These are phyloP conservation scores for Harpagus bidentatus DNA, from an alignment of 2,113 vertebrate genomes.

Conservation along the genomic window DNA sequence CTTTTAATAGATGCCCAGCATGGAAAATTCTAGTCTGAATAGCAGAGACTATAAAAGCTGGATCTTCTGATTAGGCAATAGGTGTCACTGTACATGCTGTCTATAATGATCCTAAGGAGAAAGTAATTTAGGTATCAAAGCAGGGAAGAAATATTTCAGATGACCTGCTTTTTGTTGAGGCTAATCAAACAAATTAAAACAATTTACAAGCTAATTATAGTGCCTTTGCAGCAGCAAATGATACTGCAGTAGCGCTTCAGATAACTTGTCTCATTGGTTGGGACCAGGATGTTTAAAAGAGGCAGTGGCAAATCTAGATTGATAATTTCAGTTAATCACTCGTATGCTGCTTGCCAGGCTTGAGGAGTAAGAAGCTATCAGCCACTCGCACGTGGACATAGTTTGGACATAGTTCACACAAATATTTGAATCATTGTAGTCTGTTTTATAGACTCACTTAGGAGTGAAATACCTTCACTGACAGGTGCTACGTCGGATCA, in stretches of 20 bases:
- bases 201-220: not conserved
- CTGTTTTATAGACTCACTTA: not conserved
- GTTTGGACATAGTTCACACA: not conserved
- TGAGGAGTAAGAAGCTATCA: not conserved
- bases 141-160: slow-evolving; percentile 22
- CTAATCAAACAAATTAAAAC: slow-evolving; percentile 34
- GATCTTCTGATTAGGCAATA: not conserved
- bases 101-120: not conserved
- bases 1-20: not conserved
- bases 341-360: not conserved
- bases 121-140: slow-evolving; percentile 37
- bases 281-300: not conserved
- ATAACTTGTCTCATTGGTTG: not conserved
- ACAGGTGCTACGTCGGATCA: not conserved
- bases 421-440: not conserved
- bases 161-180: slow-evolving; percentile 20
- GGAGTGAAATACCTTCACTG: not conserved
- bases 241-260: not conserved
- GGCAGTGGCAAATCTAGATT: not conserved
- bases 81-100: not conserved
- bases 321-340: not conserved
- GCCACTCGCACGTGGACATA: not conserved
- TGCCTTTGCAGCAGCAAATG: not conserved
- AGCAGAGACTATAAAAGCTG: not conserved
- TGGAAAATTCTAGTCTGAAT: not conserved